Evolutionary conservation across 2,888 invertebrate species (phyloP), one percentile per base, ranked within the genome.

Genomic region (Xestoiulus laeticollis): DNA sequence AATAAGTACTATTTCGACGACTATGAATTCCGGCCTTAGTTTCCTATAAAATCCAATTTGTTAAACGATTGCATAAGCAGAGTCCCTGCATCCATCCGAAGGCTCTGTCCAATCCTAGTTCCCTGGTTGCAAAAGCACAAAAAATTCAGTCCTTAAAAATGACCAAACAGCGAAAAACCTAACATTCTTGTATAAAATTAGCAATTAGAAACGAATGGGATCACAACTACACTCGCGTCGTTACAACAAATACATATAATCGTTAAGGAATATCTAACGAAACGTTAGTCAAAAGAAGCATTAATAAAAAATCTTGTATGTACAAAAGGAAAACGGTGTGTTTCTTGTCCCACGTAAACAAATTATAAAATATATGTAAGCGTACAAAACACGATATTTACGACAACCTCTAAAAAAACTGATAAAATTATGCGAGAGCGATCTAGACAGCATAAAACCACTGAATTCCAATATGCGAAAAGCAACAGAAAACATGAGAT

Each of bases 281-380:
- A 78, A 78, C 78, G 78, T 78, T 78, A 78, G 78, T 78, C 14
- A 2, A 30, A 30, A 78, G 1, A 53, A 59, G 59, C 59, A 78
- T 78, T 78, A 30, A 78, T 78, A 78, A 30, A 78, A 78, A 78
- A 30, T 78, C 78, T 78, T 14, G 78, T 68, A 30, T 78, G 14
- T 78, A 26, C 26, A 78, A 6, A 78, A 78, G 22, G 30, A n/a
- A 78, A 78, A 30, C 2, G 1, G 30, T 14, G 19, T 4, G n/a
- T n/a, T 53, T 53, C n/a, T 14, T 14, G 48, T 48, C 48, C 12
- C 30, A 14, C 78, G 26, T 68, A 78, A 78, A 78, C 30, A 78
- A 78, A 30, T 78, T 78, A 78, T 78, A 78, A 78, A 78, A 78
- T 78, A 78, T 78, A 78, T 78, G 16, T 1, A 78, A 78, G 78